A percentile compares a stretch with the other conserved stretches of the same genome.
Evolutionary conservation across 2,888 invertebrate genomes (phyloP).

Genomic region (Pyrrhosoma nymphula): DNA sequence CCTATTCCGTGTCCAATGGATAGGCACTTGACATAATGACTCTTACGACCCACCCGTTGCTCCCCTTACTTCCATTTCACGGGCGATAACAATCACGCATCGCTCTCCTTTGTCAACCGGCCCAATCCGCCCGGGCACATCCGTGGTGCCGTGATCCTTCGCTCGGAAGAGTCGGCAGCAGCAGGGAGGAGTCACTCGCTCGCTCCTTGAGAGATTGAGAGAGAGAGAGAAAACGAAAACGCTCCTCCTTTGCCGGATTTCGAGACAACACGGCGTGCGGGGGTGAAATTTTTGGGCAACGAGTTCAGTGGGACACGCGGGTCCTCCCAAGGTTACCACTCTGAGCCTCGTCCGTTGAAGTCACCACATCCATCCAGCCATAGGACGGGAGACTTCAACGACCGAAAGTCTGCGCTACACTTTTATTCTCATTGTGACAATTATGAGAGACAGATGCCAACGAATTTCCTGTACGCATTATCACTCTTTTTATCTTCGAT

Average conservation of each 20-base stretch:
- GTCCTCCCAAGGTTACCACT: conserved; percentile 49
- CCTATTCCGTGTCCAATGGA: conserved; percentile 15
- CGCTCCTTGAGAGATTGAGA: too few species aligned
- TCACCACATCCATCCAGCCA: not conserved
- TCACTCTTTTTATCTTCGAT: too few species aligned
- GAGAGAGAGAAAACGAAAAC: not conserved
- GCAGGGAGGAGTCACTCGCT: not conserved
- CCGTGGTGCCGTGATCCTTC: not conserved
- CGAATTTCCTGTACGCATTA: too few species aligned
- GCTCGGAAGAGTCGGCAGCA: not conserved
- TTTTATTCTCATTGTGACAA: too few species aligned
- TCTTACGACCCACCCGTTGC: not conserved
- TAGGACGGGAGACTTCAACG: not conserved
- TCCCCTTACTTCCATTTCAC: not conserved
- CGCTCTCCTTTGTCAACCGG: conserved; percentile 33
- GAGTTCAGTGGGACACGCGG: conserved; percentile 59
- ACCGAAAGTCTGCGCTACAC: not conserved
- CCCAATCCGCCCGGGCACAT: not conserved
- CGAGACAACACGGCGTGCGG: conserved; percentile 35
- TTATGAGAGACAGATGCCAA: too few species aligned
- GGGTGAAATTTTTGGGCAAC: conserved; percentile 65
- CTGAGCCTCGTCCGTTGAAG: conserved; percentile 33
- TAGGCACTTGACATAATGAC: conserved; percentile 48
- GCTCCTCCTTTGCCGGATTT: conserved; percentile 55
- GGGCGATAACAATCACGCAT: conserved; percentile 51